Evolutionary conservation across 2,113 vertebrate genomes (phyloP), one percentile per base, ranked within the genome.

Genomic region (Leiothrix lutea): DNA sequence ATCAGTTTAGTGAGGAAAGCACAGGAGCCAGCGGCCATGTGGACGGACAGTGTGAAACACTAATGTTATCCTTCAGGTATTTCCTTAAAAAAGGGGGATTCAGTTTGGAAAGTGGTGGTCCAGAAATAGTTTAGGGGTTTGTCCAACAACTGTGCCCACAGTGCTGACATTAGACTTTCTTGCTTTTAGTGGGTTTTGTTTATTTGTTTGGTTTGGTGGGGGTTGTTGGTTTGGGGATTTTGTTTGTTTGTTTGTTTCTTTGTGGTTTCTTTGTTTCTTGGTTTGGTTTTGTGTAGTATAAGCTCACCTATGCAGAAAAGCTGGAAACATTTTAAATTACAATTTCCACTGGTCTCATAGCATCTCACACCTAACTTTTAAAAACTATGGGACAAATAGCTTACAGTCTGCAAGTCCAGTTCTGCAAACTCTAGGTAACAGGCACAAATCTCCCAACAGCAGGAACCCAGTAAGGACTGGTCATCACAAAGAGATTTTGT

Each of bases 1-100:
- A 74, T 57, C 84, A 53, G 88, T 89, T 92, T 94, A 94, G 77
- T 50, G 75, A 54, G 95, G 73, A 36, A 80, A 92, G 80, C 24
- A 31, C 66, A 26, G 70, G 66, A 95, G 57, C 72, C 92, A 75
- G 91, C 36, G 4, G 73, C 85, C 84, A 12, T 91, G 87, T 56
- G 75, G 90, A 92, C 2, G 8, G 88, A 88, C 81, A 92, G 5
- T 88, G 67, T 88, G 92, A 96, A 70, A 78, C 56, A 75, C 61
- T 87, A 70, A 79, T 73, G 61, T 29, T 86, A 31, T 50, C 54
- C 54, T 73, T 54, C 66, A 90, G 85, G 61, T 94, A 94, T 89
- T 86, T 71, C 9, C n/a, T 54, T 71, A 44, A 92, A 94, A 93
- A 48, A 31, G 12, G 7, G 62, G 60, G 51, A 71, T 74, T 53